Percentiles rank a stretch among this genome's conserved stretches.
Conservation (phyloP, 1,140 invertebrate genomes). For the Pissodes strobi region DNA sequence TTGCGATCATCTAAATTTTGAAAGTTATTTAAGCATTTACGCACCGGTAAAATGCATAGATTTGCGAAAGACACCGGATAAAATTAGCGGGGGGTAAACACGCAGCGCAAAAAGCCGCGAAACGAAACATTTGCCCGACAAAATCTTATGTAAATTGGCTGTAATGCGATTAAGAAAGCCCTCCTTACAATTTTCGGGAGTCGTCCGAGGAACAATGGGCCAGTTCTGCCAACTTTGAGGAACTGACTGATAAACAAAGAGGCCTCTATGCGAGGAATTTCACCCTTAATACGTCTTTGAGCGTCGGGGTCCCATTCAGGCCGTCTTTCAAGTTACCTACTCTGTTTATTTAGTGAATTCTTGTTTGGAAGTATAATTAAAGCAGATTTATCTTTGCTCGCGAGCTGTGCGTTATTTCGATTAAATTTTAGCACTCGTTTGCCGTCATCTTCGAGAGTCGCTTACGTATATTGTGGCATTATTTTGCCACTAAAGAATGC, state of each 20-base stretch:
- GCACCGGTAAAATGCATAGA: no score
- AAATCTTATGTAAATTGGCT: constrained; percentile 18
- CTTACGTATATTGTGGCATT: no score
- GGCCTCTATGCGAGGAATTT: constrained; percentile 13
- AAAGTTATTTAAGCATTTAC: no score
- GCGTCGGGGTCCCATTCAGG: constrained; percentile 8
- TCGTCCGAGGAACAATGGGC: constrained; percentile 18
- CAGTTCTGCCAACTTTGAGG: constrained; percentile 21
- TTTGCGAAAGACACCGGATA: no score
- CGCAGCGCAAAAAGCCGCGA: no score
- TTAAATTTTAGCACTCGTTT: no score
- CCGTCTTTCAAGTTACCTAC: constrained; percentile 4
- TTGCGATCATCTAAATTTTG: no score
- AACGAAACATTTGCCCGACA: no score
- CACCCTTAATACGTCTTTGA: constrained; percentile 24
- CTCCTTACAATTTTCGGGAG: constrained; percentile 7
- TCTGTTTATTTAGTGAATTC: constrained; percentile 16
- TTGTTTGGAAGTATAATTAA: constrained; percentile 6
- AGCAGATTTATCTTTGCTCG: not conserved
- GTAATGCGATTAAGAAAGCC: constrained; percentile 22
- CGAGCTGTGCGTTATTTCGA: not conserved
- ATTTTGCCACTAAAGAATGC: no score
- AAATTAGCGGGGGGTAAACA: no score
- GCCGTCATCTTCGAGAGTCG: no score
- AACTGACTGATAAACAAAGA: constrained; percentile 20